These are phyloP conservation scores for Chelonia mydas DNA, from an alignment of 2,797 vertebrate species.

Conservation along the genomic window DNA sequence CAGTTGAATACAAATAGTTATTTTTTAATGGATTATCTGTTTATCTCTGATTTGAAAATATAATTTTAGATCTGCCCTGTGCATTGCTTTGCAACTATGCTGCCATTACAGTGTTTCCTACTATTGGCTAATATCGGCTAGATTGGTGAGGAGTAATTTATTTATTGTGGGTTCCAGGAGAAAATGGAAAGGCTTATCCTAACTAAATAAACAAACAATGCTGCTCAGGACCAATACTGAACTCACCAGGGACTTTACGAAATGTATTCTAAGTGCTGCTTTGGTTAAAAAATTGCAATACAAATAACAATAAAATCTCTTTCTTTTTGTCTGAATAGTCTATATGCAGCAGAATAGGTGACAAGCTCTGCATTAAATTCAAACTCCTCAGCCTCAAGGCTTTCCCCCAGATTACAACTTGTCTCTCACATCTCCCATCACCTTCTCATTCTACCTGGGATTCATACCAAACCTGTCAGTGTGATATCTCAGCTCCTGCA, in stretches of 20 bases:
- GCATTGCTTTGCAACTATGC: not conserved
- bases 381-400: fast-evolving
- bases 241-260: slow-evolving; percentile 30
- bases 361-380: not conserved
- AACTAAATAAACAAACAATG: slow-evolving; percentile 41
- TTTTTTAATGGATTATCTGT: not conserved
- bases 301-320: not conserved
- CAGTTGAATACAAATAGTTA: not conserved
- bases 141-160: not conserved
- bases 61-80: not conserved
- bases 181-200: slow-evolving; percentile 30
- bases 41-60: not conserved
- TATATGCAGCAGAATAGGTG: not conserved
- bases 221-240: slow-evolving; percentile 27
- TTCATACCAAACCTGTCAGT: not conserved
- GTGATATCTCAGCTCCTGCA: not conserved
- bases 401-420: not conserved
- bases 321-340: not conserved
- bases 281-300: not conserved
- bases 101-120: not conserved
- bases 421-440: not conserved
- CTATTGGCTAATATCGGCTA: not conserved
- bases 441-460: not conserved
- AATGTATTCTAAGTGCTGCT: slow-evolving; percentile 49
- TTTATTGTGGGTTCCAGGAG: not conserved